These are phyloP conservation scores for Atta cephalotes DNA, from an alignment of 1,140 invertebrate species.

Conservation along the genomic window DNA sequence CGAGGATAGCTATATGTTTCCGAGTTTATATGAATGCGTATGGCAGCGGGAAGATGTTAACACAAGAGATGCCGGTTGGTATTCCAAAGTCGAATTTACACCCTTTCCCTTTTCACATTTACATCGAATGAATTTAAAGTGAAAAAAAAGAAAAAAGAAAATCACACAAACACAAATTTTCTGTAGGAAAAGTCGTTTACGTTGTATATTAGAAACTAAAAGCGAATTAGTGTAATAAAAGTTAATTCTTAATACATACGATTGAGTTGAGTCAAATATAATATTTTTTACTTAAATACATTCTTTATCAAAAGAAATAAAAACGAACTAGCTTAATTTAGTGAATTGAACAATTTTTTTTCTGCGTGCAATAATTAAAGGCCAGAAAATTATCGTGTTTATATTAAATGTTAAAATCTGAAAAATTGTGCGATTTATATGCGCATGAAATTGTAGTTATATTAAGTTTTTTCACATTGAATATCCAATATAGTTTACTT, in stretches of 20 bases:
- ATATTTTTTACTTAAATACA: too few species aligned
- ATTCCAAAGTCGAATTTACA: slow-evolving; percentile 38
- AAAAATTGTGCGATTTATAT: background rate
- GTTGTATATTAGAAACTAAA: background rate
- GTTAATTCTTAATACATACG: too few species aligned
- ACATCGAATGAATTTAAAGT: background rate
- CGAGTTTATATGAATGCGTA: slow-evolving; percentile 43
- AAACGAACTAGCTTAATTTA: too few species aligned
- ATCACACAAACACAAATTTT: background rate
- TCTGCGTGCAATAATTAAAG: too few species aligned
- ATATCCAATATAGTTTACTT: background rate
- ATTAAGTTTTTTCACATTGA: too few species aligned
- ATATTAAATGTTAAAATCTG: background rate
- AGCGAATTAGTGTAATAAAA: background rate
- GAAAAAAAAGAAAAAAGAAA: background rate
- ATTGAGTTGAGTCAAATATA: too few species aligned
- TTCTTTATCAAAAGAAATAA: too few species aligned
- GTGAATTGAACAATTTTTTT: too few species aligned
- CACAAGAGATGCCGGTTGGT: background rate
- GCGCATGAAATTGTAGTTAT: background rate
- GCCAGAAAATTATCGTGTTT: too few species aligned
- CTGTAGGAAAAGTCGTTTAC: background rate
- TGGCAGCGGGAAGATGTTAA: slow-evolving; percentile 37
- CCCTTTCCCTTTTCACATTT: background rate
- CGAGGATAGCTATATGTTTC: slow-evolving; percentile 45